These are phyloP conservation scores for Epizoanthus illoricatus DNA, from an alignment of 92 coral and sea anemone genomes.

Conservation along the genomic window DNA sequence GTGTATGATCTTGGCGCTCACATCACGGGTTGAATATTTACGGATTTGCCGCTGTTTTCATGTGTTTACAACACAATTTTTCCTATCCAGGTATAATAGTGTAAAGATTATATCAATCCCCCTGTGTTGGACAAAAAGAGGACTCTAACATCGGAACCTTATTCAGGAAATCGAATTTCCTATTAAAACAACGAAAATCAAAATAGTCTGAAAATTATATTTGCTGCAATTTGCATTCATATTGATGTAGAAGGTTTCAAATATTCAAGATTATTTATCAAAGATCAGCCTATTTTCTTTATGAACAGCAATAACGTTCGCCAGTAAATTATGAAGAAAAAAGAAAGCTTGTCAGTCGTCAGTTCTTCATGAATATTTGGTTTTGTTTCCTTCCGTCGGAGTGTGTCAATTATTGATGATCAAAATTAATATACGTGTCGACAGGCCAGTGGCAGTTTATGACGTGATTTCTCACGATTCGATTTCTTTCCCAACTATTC, in stretches of 20 bases:
- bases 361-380: neutral
- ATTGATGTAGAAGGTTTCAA: neutral
- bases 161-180: slow-evolving; percentile 7
- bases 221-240: neutral
- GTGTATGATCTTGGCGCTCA: too few species aligned
- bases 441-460: neutral
- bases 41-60: neutral
- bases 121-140: neutral
- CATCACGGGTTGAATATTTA: too few species aligned
- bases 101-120: neutral
- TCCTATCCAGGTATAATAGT: neutral
- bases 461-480: neutral
- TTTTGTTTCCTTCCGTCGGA: slow-evolving; percentile 7
- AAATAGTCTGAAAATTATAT: neutral
- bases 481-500: neutral
- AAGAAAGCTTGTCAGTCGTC: neutral
- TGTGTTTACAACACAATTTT: neutral
- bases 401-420: slow-evolving; percentile 4
- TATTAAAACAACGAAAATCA: neutral
- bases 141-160: neutral
- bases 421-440: neutral
- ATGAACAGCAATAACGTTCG: neutral
- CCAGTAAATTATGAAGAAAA: neutral
- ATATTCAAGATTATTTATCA: neutral
- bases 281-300: neutral